Base-by-base conservation (phyloP, 2,888 invertebrate genomes). In the Pocota personata region DNA sequence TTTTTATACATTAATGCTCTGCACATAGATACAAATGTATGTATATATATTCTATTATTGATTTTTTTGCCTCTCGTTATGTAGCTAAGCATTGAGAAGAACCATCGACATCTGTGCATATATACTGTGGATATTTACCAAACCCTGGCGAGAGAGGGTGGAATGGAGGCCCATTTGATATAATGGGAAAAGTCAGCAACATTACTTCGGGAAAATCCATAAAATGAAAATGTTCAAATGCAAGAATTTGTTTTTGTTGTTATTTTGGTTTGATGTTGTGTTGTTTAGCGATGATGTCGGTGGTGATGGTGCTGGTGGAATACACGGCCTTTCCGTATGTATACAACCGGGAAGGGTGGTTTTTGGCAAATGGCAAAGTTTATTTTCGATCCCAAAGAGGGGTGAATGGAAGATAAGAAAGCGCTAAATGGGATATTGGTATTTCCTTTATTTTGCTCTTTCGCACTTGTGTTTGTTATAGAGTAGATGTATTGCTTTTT, bases 121-220 rank as follows among this genome's bases (percentile, higher is more conserved):
- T 60, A 57, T 40, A 40, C 19, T 5, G 10, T 48, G 30, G 37
- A 76, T 84, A 79, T 84, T 75, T 69, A 62, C 60, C 78, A 19
- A 58, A 71, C 32, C 58, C 66, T 32, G 30, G 32, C 37, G 72
- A 27, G 64, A 12, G 52, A 10, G 24, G 30, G 35, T 27, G 73
- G 32, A 58, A n/a, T 24, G 69, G 57, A 32, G 75, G 79, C 58
- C 69, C 75, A 79, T 79, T 84, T 76, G 69, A 71, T 84, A 80
- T 76, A 84, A 84, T 79, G 80, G 64, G 46, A 76, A 84, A 84
- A 84, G 84, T 84, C 84, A 84, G 84, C 79, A 76, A 71, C 84
- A 76, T 84, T 84, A 84, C 84, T 84, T 66, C 27, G 64, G 79
- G 71, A 84, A 84, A 84, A 84, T 84, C 79, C 66, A 84, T 84